Conservation (phyloP, 2,797 vertebrate species). For the Phrynocephalus vlangalii region DNA sequence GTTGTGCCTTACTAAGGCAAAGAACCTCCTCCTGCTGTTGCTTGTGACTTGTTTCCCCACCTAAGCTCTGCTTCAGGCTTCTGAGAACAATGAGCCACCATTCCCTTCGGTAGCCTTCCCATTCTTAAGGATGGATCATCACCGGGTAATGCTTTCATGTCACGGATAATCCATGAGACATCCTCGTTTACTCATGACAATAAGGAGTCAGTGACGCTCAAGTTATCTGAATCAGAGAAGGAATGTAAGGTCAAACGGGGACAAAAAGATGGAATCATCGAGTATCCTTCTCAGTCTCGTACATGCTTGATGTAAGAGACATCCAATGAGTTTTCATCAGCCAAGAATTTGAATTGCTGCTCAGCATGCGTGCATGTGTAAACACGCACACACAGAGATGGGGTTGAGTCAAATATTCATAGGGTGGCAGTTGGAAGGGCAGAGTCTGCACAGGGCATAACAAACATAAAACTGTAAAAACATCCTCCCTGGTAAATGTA, state of each 20-base stretch:
- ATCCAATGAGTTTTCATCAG: neutral
- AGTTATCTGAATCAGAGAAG: conserved; percentile 44
- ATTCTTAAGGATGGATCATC: conserved; percentile 18
- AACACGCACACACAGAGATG: neutral
- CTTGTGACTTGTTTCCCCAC: neutral
- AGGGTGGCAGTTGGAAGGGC: neutral
- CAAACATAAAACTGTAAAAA: neutral
- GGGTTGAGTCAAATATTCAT: neutral
- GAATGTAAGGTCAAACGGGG: conserved; percentile 18
- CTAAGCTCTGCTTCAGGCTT: neutral
- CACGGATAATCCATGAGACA: conserved; percentile 22
- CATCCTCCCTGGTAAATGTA: neutral
- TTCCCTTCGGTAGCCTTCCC: neutral
- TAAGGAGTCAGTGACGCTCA: conserved; percentile 38
- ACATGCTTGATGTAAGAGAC: neutral
- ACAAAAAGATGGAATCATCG: conserved; percentile 20
- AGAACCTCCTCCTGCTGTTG: neutral
- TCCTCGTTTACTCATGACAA: conserved; percentile 4
- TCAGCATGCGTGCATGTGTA: neutral
- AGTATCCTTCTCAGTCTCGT: conserved; percentile 12
- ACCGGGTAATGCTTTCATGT: neutral
- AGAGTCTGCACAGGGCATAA: neutral
- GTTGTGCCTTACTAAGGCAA: too few relatives aligned
- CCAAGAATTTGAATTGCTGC: neutral
- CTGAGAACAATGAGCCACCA: conserved; percentile 4